Conservation (phyloP, 2,888 invertebrate genomes). For the Dynastes tityus region DNA sequence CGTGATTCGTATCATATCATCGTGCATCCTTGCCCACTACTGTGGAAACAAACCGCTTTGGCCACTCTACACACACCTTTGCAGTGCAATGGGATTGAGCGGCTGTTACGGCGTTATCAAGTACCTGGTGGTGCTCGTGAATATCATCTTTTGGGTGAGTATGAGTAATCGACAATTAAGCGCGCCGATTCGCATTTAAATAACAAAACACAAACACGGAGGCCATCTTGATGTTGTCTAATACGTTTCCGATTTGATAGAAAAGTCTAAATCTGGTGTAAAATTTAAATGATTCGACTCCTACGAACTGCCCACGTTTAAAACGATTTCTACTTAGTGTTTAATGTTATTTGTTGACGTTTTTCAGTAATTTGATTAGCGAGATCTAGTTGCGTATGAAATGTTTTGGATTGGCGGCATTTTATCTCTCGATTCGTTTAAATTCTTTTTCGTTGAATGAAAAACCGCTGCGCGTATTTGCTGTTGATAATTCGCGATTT, state of each 20-base stretch:
- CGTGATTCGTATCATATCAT: conserved; percentile 42
- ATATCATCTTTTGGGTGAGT: conserved; percentile 84
- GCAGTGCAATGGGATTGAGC: conserved; percentile 76
- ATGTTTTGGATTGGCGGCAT: not conserved
- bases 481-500: not conserved
- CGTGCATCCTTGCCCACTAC: not conserved
- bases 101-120: conserved; percentile 82
- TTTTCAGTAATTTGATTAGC: not conserved
- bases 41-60: not conserved
- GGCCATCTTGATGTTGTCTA: conserved; percentile 4
- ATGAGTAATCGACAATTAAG: not conserved
- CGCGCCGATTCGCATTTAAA: not conserved
- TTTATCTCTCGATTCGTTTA: conserved; percentile 13
- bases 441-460: not conserved
- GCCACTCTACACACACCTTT: conserved; percentile 1
- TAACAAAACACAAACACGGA: not conserved
- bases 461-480: too few species aligned
- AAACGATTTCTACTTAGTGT: too few species aligned
- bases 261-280: not conserved
- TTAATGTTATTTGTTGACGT: not conserved
- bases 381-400: not conserved
- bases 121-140: conserved; percentile 81
- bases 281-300: too few species aligned
- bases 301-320: too few species aligned
- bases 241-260: not conserved